phyloP scores from a whole-genome alignment of 2,113 vertebrate genomes.

The Cervus canadensis region DNA sequence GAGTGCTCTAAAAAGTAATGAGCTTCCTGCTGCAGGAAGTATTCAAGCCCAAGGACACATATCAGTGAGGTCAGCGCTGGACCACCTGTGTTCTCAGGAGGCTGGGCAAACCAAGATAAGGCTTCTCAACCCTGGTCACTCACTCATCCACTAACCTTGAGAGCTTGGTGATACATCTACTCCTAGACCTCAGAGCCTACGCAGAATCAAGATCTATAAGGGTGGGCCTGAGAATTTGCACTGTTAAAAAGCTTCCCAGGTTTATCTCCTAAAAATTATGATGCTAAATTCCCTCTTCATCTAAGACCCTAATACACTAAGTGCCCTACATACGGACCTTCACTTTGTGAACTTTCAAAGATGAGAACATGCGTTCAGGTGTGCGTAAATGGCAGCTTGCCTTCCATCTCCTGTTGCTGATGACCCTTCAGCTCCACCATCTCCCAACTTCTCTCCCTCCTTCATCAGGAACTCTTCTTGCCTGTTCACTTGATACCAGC shows the following conservation, averaged over 20 bases:
- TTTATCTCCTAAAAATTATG: not conserved
- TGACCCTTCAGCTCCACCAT: not conserved
- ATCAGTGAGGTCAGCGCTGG: not conserved
- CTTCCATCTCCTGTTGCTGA: not conserved
- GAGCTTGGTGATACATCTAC: not conserved
- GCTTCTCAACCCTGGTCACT: not conserved
- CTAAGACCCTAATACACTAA: not conserved
- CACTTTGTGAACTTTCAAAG: not conserved
- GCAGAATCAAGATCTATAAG: not conserved
- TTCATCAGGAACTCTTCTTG: not conserved
- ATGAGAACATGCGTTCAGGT: not conserved
- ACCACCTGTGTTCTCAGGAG: not conserved
- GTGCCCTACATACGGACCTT: not conserved
- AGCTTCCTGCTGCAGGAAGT: not conserved
- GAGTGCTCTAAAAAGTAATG: not conserved
- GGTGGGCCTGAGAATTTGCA: not conserved
- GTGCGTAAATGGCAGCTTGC: not conserved
- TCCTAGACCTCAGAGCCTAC: not conserved
- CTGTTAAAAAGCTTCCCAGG: not conserved
- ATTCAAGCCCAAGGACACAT: not conserved
- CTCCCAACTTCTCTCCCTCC: not conserved
- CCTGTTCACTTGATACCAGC: accelerated
- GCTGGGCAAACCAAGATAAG: not conserved
- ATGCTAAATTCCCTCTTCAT: not conserved
- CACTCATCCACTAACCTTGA: not conserved